A percentile compares a stretch with the other conserved stretches of the same genome.
Evolutionary conservation across 1,140 invertebrate species (phyloP).

Genomic region (Pseudomyrmex gracilis): DNA sequence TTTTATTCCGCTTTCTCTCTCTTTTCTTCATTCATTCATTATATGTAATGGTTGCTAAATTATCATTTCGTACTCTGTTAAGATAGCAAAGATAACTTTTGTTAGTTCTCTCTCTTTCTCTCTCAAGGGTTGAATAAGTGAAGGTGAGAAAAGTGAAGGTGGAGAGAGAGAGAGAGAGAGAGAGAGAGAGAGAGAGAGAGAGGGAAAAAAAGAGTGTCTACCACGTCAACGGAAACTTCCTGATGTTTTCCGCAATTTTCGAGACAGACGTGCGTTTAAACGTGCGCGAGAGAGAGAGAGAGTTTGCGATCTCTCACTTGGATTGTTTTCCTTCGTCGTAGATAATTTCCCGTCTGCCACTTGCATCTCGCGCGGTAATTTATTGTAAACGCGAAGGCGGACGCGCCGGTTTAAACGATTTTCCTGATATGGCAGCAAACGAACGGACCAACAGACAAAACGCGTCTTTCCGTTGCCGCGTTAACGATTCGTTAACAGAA

Average conservation of each 20-base stretch:
- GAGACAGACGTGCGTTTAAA: conserved; percentile 58
- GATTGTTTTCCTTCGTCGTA: conserved; percentile 63
- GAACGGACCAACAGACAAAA: conserved; percentile 12
- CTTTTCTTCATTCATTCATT: neutral
- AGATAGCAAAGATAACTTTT: conserved; percentile 8
- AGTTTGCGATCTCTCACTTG: conserved; percentile 54
- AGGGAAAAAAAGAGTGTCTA: conserved; percentile 15
- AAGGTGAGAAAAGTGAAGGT: conserved; percentile 56
- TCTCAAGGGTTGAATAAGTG: conserved; percentile 21
- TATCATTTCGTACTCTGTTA: conserved; percentile 5
- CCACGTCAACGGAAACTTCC: conserved; percentile 47
- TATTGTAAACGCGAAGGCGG: conserved; percentile 65
- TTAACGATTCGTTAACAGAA: conserved; percentile 39
- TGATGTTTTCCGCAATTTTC: conserved; percentile 55
- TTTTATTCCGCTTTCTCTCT: neutral
- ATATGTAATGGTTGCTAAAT: neutral
- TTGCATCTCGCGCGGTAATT: conserved; percentile 59
- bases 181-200: too few relatives aligned
- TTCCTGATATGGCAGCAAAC: conserved; percentile 16
- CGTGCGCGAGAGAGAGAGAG: neutral
- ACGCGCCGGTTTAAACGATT: conserved; percentile 63
- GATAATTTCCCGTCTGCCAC: conserved; percentile 63
- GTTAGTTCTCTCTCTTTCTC: conserved; percentile 4
- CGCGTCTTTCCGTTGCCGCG: neutral
- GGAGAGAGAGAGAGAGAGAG: neutral